Base-by-base conservation (phyloP, 2,113 vertebrate genomes). In the Todiramphus chloris region DNA sequence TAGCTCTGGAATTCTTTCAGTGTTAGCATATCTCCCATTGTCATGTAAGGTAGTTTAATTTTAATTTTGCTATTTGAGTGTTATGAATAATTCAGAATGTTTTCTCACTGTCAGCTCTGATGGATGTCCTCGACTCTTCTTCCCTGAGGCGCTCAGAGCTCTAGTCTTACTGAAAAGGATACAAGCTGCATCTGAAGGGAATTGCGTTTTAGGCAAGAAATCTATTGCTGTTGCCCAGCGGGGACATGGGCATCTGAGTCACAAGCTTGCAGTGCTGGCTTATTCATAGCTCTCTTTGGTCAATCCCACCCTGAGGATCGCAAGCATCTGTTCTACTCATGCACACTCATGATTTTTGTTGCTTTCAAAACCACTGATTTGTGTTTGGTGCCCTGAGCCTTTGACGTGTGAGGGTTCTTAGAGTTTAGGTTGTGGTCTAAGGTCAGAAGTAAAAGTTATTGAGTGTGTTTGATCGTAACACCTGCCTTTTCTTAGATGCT, bases 31-130 rank as follows among this genome's bases (percentile, higher is more conserved):
- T 92, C 74, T 94, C 35, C 84, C 51, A 48, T 92, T 94, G 90
- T 94, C 93, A 81, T 73, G 81, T 70, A 80, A 96, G 95, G 87
- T 88, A 83, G 80, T 95, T 97, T 95, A 89, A 95, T 93, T 95
- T 97, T 95, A 93, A 93, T 96, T 96, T 87, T 91, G 74, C 94
- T 89, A 31, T 92, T 93, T 94, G 94, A 97, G 80, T 53, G 81
- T 82, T 60, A 78, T 96, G 83, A 97, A 96, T 96, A 96, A 96
- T 96, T 95, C 81, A 93, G 74, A 55, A 59, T 96, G 87, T 96
- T 96, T 96, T 93, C 94, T 94, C 91, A 96, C 95, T 91, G 90
- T 92, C 0, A 0, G 46, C 78, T 91, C 70, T 94, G 93, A 92
- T 87, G 89, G 67, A 89, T 93, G 70, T 94, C 84, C 81, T 96